phyloP scores from a whole-genome alignment of 2,113 vertebrate genomes.

The Serinus canaria region DNA sequence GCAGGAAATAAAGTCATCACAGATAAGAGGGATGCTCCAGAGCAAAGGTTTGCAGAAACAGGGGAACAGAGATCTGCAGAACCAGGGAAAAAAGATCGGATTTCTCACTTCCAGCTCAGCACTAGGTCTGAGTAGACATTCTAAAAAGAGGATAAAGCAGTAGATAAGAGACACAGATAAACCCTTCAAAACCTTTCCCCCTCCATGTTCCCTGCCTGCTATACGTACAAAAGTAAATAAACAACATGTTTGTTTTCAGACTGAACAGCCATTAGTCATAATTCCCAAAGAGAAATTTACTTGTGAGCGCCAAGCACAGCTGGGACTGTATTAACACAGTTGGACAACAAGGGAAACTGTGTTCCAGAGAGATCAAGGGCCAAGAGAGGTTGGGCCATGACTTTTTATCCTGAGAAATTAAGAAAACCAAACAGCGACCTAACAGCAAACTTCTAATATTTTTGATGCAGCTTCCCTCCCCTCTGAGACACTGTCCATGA shows the following conservation, averaged over 20 bases:
- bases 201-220: background rate
- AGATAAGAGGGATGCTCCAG: background rate
- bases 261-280: slow-evolving; percentile 42
- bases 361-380: slow-evolving; percentile 13
- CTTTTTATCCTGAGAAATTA: background rate
- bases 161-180: background rate
- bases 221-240: background rate
- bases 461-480: background rate
- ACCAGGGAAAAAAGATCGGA: background rate
- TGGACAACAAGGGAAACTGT: slow-evolving; percentile 24
- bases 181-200: background rate
- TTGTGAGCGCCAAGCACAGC: slow-evolving; percentile 31
- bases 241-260: slow-evolving; percentile 1
- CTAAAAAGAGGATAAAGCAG: background rate
- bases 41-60: background rate
- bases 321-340: slow-evolving; percentile 20
- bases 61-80: background rate
- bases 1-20: background rate
- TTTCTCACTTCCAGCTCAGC: background rate
- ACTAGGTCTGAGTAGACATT: background rate
- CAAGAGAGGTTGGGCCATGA: background rate
- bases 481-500: background rate
- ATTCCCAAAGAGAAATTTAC: background rate
- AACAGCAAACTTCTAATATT: background rate
- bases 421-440: background rate